Base-by-base conservation (phyloP, 2,888 invertebrate genomes). In the Heteromurus nitidus region DNA sequence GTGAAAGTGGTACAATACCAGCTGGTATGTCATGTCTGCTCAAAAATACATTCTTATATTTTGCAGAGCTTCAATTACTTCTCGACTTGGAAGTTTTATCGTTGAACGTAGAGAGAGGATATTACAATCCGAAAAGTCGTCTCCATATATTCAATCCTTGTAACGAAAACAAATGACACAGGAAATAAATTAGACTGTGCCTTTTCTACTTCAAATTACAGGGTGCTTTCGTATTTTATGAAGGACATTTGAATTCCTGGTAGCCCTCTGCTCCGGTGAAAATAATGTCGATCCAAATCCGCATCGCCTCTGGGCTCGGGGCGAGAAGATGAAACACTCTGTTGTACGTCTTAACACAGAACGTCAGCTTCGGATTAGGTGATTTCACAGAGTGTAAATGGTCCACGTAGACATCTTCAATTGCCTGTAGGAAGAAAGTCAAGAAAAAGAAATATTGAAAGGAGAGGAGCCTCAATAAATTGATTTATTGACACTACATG, bases 231-330 rank as follows among this genome's bases (percentile, higher is more conserved):
- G n/a, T n/a, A n/a, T n/a, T 60, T 86, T 88, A 88, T 44, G 88
- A 84, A 55, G 85, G 86, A 69, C 85, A 87, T 87, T 92, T 92
- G 87, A 93, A 94, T 89, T 93, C 93, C 88, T 93, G 92, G 89
- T 96, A 96, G 0, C 96, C 96, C 89, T 96, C 96, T 1, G 96
- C 96, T 11, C 96, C 96, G 0, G 96, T 96, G 90, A 96, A 96
- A 68, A 96, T 93, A 7, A 96, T 96, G 90, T 98, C 98, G 73
- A 98, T 96, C 98, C 98, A 98, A 88, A 98, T 96, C 85, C 98
- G 91, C 91, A 98, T 97, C 0, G 97, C 95, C 89, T 97, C 97
- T 7, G 97, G 94, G 0, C 96, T 95, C 0, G 97, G 96, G 9
- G 98, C 97, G 92, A 97, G 95, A 50, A 98, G 91, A 89, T 95